Percentiles rank a stretch among this genome's conserved stretches.
Conservation (phyloP, 2,888 invertebrate genomes). For the Mythimna pallens region DNA sequence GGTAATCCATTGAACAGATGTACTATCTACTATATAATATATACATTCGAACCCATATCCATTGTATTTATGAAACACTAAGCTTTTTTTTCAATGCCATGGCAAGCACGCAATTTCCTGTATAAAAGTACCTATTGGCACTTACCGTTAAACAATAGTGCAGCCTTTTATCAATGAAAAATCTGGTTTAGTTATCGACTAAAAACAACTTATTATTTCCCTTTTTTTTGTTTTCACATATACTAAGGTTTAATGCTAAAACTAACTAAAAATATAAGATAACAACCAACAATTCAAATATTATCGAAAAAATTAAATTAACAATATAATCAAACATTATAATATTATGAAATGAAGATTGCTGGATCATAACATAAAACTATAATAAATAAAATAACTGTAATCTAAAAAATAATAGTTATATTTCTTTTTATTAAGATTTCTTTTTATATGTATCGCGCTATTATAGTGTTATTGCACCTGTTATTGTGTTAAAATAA, state of each 20-base stretch:
- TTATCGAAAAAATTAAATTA: neutral
- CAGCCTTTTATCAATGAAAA: neutral
- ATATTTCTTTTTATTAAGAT: neutral
- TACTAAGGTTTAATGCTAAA: no score
- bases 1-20: no score
- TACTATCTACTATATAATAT: no score
- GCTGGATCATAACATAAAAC: slow-evolving; percentile 5
- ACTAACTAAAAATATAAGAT: no score
- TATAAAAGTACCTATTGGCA: neutral
- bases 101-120: neutral
- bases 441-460: no score
- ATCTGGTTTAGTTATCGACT: neutral
- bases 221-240: neutral
- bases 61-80: no score
- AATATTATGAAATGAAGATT: slow-evolving; percentile 10
- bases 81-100: neutral
- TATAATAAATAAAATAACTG: neutral
- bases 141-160: neutral
- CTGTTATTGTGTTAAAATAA: slow-evolving; percentile 7
- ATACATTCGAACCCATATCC: no score
- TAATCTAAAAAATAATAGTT: slow-evolving; percentile 9
- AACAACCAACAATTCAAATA: no score
- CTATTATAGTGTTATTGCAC: neutral
- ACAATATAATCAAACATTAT: slow-evolving; percentile 5
- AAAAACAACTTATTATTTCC: neutral